Conservation (phyloP, 2,113 vertebrate genomes). For the Lepidothrix coronata region DNA sequence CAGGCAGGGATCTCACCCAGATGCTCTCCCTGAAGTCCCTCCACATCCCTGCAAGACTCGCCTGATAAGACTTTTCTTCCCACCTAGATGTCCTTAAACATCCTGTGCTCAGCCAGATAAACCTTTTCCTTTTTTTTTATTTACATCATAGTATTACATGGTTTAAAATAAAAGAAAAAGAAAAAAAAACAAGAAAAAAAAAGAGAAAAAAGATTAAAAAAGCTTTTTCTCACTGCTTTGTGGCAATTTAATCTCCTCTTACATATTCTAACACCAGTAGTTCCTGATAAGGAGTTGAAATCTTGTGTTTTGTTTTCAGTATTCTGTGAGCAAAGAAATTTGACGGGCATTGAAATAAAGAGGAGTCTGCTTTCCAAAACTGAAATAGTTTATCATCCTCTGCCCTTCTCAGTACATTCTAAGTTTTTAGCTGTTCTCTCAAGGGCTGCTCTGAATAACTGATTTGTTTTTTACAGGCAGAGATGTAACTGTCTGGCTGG, state of each 20-base stretch:
- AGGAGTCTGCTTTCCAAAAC: neutral
- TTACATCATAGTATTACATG: neutral
- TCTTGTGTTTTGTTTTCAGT: conserved; percentile 16
- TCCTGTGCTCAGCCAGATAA: neutral
- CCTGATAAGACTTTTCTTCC: neutral
- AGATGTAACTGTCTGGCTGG: neutral
- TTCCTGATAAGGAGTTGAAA: conserved; percentile 20
- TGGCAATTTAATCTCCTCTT: neutral
- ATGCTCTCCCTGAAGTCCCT: neutral
- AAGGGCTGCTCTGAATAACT: neutral
- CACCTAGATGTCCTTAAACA: neutral
- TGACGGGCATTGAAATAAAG: neutral
- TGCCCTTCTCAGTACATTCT: neutral
- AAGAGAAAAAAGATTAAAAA: neutral
- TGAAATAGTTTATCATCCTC: neutral
- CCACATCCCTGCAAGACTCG: neutral
- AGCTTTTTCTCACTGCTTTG: neutral
- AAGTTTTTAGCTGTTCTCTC: neutral
- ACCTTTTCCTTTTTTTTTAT: neutral
- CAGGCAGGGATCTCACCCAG: neutral
- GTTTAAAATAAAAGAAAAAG: neutral
- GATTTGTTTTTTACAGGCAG: neutral
- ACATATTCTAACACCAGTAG: neutral
- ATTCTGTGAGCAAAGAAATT: neutral
- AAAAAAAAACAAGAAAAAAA: neutral